These are phyloP conservation scores for Pelecanus crispus DNA, from an alignment of 2,113 vertebrate species.

Conservation along the genomic window DNA sequence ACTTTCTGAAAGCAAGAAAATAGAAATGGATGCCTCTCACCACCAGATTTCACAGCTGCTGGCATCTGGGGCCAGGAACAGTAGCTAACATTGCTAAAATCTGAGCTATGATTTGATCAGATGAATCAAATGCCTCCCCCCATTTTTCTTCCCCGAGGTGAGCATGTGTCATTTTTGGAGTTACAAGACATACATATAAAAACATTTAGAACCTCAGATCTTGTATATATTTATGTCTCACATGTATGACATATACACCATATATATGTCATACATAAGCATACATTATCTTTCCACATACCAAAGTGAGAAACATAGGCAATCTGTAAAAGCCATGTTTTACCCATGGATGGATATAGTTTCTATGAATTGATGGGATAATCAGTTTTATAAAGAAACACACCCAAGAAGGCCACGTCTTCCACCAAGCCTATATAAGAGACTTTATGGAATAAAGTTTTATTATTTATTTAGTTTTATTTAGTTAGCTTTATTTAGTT, in stretches of 20 bases:
- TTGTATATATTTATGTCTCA: not conserved
- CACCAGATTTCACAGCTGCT: not conserved
- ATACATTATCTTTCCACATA: not conserved
- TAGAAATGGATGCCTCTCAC: not conserved
- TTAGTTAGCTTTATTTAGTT: too few relatives aligned
- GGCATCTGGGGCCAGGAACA: not conserved
- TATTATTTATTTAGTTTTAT: too few relatives aligned
- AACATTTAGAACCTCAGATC: not conserved
- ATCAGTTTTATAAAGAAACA: not conserved
- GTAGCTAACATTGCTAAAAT: not conserved
- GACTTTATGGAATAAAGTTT: too few relatives aligned
- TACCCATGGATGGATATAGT: not conserved
- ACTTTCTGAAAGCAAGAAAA: not conserved
- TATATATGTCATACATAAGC: not conserved
- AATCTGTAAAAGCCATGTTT: not conserved
- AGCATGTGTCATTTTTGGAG: not conserved
- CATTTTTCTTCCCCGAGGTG: accelerated
- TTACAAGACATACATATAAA: not conserved
- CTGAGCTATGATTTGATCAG: not conserved
- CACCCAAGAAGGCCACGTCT: not conserved
- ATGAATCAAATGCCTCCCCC: not conserved
- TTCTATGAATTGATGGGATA: not conserved
- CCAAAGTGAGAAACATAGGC: not conserved
- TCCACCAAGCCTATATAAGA: not conserved
- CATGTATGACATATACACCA: not conserved